These are phyloP conservation scores for Geodia barretti DNA, from an alignment of 37 sponge, comb jelly and placozoan genomes.

Conservation along the genomic window DNA sequence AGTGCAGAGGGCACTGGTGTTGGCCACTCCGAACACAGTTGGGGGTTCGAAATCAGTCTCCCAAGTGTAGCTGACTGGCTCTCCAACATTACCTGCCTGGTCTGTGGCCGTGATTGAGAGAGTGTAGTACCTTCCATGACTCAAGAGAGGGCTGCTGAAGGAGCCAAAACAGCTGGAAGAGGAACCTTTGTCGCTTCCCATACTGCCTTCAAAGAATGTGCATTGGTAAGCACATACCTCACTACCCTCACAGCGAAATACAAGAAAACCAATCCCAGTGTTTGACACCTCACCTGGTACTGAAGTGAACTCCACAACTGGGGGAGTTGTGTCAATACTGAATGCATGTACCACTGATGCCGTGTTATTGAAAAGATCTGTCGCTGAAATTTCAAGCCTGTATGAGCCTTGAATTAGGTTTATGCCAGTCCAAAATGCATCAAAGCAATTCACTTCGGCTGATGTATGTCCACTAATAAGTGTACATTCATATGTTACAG, in stretches of 20 bases:
- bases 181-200: too few species aligned
- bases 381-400: slow-evolving; percentile 8
- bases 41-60: slow-evolving; percentile 32
- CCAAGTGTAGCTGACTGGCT: background rate
- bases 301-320: background rate
- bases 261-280: too few species aligned
- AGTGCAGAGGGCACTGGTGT: slow-evolving; percentile 12
- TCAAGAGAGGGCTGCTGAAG: too few species aligned
- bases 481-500: slow-evolving; percentile 13
- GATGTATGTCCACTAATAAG: background rate
- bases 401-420: slow-evolving; percentile 1
- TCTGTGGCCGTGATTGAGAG: slow-evolving; percentile 28
- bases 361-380: background rate
- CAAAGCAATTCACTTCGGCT: slow-evolving; percentile 23
- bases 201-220: too few species aligned
- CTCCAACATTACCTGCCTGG: slow-evolving; percentile 27
- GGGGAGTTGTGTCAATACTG: slow-evolving; percentile 20
- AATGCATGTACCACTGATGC: slow-evolving; percentile 18
- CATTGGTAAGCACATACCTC: too few species aligned
- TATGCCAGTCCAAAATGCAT: slow-evolving; percentile 13
- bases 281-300: too few species aligned
- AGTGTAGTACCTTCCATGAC: background rate
- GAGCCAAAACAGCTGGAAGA: too few species aligned
- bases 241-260: too few species aligned
- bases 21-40: background rate